Conservation (phyloP, 1,140 invertebrate genomes). For the Aphis craccivora region DNA sequence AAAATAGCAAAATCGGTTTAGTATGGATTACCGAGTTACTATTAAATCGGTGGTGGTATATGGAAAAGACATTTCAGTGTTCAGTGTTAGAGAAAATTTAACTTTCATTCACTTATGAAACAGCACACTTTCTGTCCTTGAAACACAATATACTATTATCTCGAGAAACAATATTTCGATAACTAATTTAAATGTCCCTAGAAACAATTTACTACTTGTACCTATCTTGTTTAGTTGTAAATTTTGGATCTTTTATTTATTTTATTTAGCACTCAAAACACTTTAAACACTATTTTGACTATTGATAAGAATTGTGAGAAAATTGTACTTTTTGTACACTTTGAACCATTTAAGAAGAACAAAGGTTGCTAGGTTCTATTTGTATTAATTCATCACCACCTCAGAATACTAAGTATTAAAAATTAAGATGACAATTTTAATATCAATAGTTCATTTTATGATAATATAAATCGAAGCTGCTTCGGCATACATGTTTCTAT, state of each 20-base stretch:
- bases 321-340: not conserved
- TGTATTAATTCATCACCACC: not conserved
- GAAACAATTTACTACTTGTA: no score
- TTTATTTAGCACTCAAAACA: no score
- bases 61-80: not conserved
- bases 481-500: not conserved
- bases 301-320: not conserved
- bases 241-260: no score
- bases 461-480: not conserved
- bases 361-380: not conserved
- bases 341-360: not conserved
- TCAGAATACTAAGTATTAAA: not conserved
- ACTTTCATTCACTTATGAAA: no score
- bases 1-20: not conserved
- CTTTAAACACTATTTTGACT: not conserved
- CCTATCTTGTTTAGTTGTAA: no score
- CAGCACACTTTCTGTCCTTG: no score
- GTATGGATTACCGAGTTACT: not conserved
- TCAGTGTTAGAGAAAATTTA: not conserved
- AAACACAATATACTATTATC: no score
- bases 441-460: not conserved
- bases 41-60: no score
- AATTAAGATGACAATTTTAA: not conserved
- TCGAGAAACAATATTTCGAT: no score
- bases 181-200: no score